phyloP scores from a whole-genome alignment of 2,888 invertebrate species.

The Aromia moschata region DNA sequence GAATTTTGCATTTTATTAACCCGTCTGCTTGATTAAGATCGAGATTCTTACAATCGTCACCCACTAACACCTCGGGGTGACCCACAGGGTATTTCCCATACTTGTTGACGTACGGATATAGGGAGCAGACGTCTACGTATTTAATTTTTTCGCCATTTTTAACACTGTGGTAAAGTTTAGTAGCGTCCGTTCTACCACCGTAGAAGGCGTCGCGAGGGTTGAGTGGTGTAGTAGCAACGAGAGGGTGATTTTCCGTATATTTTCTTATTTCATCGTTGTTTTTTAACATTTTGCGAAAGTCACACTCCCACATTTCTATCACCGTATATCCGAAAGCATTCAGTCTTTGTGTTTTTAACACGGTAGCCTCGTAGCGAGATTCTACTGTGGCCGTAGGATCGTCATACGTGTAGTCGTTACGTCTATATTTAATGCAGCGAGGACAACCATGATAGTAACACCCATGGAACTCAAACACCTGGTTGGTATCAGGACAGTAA shows the following conservation, averaged over 20 bases:
- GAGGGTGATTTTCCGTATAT: constrained; percentile 23
- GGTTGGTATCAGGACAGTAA: no score
- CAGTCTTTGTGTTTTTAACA: constrained; percentile 25
- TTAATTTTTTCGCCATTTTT: constrained; percentile 37
- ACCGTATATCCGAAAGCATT: constrained; percentile 25
- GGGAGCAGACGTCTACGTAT: constrained; percentile 46
- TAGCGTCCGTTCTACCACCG: constrained; percentile 32
- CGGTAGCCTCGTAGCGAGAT: constrained; percentile 25
- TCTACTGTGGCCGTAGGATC: constrained; percentile 20
- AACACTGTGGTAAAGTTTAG: constrained; percentile 18
- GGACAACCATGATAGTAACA: constrained; percentile 35
- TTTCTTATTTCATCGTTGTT: constrained; percentile 9
- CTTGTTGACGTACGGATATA: constrained; percentile 49
- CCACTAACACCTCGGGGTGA: constrained; percentile 45
- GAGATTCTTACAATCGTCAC: constrained; percentile 27
- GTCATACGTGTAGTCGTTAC: no score
- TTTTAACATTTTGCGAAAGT: constrained; percentile 26
- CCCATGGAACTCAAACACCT: constrained; percentile 38
- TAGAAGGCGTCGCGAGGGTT: constrained; percentile 37
- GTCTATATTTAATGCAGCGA: no score
- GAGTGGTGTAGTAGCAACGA: constrained; percentile 26
- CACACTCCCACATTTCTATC: constrained; percentile 37
- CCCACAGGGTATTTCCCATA: constrained; percentile 45
- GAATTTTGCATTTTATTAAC: constrained; percentile 33
- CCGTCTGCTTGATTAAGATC: constrained; percentile 23